These are phyloP conservation scores for Sebastes umbrosus DNA, from an alignment of 2,797 vertebrate species.

Conservation along the genomic window DNA sequence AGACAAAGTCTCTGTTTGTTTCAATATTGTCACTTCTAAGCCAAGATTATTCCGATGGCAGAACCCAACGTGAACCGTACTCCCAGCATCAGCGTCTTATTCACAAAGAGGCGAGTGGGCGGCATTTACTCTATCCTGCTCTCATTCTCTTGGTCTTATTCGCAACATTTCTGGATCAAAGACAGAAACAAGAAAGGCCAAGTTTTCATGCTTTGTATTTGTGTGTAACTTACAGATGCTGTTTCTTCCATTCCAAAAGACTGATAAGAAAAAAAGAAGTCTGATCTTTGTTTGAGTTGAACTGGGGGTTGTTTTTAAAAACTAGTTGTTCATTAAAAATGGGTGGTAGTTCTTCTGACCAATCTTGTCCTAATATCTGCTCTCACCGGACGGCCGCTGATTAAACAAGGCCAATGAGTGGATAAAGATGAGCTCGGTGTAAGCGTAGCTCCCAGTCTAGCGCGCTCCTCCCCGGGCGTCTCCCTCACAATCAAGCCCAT, in stretches of 20 bases:
- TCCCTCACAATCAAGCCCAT: constrained; percentile 64
- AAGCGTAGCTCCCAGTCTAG: constrained; percentile 55
- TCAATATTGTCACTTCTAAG: constrained; percentile 68
- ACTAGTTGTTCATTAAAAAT: constrained; percentile 61
- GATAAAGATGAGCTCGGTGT: constrained; percentile 45
- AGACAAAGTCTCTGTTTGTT: constrained; percentile 42
- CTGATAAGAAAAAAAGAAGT: constrained; percentile 52
- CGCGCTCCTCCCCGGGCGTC: constrained; percentile 37
- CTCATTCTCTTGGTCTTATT: constrained; percentile 70
- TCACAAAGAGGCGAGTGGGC: constrained; percentile 71
- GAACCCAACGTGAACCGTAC: constrained; percentile 58
- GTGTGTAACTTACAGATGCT: constrained; percentile 75
- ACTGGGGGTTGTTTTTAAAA: constrained; percentile 50
- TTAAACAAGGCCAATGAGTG: constrained; percentile 58
- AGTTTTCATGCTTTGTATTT: constrained; percentile 70
- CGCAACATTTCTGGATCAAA: constrained; percentile 77
- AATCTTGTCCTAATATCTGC: constrained; percentile 43
- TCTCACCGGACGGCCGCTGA: constrained; percentile 50
- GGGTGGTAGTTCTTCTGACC: constrained; percentile 33
- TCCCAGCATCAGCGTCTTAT: constrained; percentile 53
- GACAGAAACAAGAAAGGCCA: constrained; percentile 73
- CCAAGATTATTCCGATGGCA: constrained; percentile 54
- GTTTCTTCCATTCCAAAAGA: constrained; percentile 72
- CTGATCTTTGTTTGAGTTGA: constrained; percentile 66
- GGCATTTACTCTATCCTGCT: constrained; percentile 70